These are phyloP conservation scores for Eueremaeus valkanovi DNA, from an alignment of 2,888 invertebrate genomes.

Conservation along the genomic window DNA sequence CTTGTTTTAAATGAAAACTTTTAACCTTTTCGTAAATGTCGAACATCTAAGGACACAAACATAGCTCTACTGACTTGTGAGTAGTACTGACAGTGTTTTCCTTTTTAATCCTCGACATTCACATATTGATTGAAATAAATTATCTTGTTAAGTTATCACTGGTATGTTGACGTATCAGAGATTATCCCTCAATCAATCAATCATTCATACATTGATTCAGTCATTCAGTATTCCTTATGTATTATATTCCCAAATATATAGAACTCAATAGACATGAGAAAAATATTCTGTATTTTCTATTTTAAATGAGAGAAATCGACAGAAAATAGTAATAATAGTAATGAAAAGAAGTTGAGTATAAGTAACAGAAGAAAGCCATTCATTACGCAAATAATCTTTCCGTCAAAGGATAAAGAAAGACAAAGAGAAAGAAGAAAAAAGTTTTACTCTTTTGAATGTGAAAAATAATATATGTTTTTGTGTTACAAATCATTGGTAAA, in stretches of 20 bases:
- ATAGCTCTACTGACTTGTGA: too few relatives aligned
- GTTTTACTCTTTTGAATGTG: neutral
- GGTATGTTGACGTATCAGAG: too few relatives aligned
- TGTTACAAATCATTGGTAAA: neutral
- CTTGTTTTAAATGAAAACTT: too few relatives aligned
- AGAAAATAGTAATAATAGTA: neutral
- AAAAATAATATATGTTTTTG: constrained; percentile 1
- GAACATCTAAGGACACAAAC: too few relatives aligned
- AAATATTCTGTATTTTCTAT: neutral
- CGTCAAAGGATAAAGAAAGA: neutral
- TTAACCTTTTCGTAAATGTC: too few relatives aligned
- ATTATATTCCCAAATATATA: neutral
- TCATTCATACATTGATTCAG: neutral
- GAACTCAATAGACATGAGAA: neutral
- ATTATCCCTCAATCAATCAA: too few relatives aligned
- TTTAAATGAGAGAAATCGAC: too few relatives aligned
- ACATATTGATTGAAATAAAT: too few relatives aligned
- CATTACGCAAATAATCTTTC: neutral
- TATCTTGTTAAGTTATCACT: too few relatives aligned
- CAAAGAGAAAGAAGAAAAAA: too few relatives aligned
- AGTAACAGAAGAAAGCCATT: neutral
- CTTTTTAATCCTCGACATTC: too few relatives aligned
- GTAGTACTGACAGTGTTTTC: too few relatives aligned
- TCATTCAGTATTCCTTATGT: neutral
- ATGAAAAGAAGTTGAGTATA: neutral